phyloP scores from a whole-genome alignment of 2,797 vertebrate species.

The Pampus argenteus region DNA sequence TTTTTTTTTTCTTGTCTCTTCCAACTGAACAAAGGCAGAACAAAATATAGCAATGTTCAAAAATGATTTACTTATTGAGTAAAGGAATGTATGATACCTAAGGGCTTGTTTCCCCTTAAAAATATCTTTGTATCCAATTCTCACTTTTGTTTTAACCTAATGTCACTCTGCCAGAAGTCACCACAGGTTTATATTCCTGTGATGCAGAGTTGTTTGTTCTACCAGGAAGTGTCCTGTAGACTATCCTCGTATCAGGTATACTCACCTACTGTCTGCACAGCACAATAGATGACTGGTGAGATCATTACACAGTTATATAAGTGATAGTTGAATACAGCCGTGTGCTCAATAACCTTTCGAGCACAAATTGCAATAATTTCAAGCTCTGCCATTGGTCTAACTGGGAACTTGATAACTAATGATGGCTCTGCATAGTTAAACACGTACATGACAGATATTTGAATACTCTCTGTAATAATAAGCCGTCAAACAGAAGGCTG shows the following conservation, averaged over 20 bases:
- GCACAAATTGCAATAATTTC: not conserved
- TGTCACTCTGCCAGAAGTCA: not conserved
- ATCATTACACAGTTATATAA: conserved; percentile 26
- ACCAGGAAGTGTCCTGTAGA: conserved; percentile 41
- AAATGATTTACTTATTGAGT: not conserved
- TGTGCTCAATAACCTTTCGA: not conserved
- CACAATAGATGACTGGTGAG: conserved; percentile 1
- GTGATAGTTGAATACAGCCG: not conserved
- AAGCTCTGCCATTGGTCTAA: not conserved
- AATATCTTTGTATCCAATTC: not conserved
- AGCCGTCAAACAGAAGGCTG: conserved; percentile 6
- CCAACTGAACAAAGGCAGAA: conserved; percentile 8
- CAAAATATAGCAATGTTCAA: not conserved
- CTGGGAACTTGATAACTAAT: not conserved
- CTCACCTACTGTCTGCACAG: conserved; percentile 21
- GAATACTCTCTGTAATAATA: not conserved
- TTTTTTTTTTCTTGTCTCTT: conserved; percentile 22
- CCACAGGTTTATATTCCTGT: conserved; percentile 6
- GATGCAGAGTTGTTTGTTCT: conserved; percentile 20
- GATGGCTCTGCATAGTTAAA: not conserved
- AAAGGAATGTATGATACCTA: not conserved
- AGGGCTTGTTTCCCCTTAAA: not conserved
- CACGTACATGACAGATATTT: not conserved
- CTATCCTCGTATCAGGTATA: conserved; percentile 50
- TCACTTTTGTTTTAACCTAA: conserved; percentile 1